These are phyloP conservation scores for Coturnix japonica DNA, from an alignment of 2,113 vertebrate genomes.

Conservation along the genomic window DNA sequence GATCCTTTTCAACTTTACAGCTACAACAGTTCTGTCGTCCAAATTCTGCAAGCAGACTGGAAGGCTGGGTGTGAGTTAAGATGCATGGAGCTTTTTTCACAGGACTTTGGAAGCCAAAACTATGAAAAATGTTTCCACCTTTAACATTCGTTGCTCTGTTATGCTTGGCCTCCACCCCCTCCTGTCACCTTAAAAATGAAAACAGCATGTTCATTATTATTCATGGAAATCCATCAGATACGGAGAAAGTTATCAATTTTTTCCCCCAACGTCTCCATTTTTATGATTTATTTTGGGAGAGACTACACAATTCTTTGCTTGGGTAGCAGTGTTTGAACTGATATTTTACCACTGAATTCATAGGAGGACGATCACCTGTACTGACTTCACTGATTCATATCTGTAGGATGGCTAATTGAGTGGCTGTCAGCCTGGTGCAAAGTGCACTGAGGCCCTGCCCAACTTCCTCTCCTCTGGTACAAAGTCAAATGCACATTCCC, in stretches of 20 bases:
- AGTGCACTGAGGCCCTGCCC: neutral
- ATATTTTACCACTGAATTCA: neutral
- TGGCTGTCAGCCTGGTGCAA: neutral
- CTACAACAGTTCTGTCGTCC: neutral
- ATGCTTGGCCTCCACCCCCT: constrained; percentile 39
- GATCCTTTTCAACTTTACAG: neutral
- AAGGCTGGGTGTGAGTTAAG: constrained; percentile 30
- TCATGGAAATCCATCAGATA: constrained; percentile 45
- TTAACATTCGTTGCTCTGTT: constrained; percentile 38
- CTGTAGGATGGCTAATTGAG: neutral
- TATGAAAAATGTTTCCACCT: constrained; percentile 56
- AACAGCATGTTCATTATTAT: constrained; percentile 64
- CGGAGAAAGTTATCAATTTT: neutral
- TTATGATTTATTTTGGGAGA: constrained; percentile 51
- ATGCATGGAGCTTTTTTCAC: neutral
- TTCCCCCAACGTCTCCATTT: neutral
- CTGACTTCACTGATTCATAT: neutral
- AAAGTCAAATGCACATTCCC: accelerated
- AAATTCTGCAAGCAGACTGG: constrained; percentile 9
- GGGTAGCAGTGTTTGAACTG: neutral
- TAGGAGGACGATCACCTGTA: neutral
- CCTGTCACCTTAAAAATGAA: constrained; percentile 64
- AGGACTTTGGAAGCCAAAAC: constrained; percentile 23
- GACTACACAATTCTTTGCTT: constrained; percentile 1
- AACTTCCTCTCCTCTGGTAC: neutral